A percentile compares a stretch with the other conserved stretches of the same genome.
phyloP scores from a whole-genome alignment of 2,888 invertebrate genomes.

The Falcaria lacertinaria region DNA sequence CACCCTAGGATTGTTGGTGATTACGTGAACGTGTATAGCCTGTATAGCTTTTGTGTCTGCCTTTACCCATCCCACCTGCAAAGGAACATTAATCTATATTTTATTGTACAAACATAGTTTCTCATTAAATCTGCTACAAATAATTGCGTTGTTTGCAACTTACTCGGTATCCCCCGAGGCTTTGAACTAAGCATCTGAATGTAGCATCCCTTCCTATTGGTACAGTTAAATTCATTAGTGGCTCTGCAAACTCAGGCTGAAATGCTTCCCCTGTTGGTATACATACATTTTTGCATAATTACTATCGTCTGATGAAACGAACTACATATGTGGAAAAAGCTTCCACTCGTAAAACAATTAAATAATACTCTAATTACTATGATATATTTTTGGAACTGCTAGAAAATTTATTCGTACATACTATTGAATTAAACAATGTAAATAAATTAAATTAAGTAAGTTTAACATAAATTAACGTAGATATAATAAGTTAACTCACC shows the following conservation, averaged over 20 bases:
- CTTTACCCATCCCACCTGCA: slow-evolving; percentile 95
- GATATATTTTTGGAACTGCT: too few relatives aligned
- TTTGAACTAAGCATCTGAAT: slow-evolving; percentile 91
- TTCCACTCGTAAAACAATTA: too few relatives aligned
- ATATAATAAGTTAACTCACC: slow-evolving; percentile 37
- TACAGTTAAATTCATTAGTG: slow-evolving; percentile 90
- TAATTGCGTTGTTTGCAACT: slow-evolving; percentile 43
- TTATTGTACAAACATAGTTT: slow-evolving; percentile 6
- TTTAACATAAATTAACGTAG: too few relatives aligned
- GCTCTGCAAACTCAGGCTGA: slow-evolving; percentile 91
- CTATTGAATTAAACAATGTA: too few relatives aligned
- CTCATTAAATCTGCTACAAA: not conserved
- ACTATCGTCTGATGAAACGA: too few relatives aligned
- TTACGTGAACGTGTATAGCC: slow-evolving; percentile 94
- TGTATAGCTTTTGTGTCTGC: slow-evolving; percentile 96
- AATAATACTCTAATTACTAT: too few relatives aligned
- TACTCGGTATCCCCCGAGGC: slow-evolving; percentile 94
- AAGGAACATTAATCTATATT: slow-evolving; percentile 6
- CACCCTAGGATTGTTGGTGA: slow-evolving; percentile 93
- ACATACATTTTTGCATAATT: too few relatives aligned
- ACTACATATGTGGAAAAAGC: too few relatives aligned
- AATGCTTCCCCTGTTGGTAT: slow-evolving; percentile 82
- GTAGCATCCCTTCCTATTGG: slow-evolving; percentile 92
- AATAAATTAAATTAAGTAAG: too few relatives aligned
- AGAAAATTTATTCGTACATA: too few relatives aligned